Base-by-base conservation (phyloP, 2,113 vertebrate genomes). In the Chloropsis cyanopogon region DNA sequence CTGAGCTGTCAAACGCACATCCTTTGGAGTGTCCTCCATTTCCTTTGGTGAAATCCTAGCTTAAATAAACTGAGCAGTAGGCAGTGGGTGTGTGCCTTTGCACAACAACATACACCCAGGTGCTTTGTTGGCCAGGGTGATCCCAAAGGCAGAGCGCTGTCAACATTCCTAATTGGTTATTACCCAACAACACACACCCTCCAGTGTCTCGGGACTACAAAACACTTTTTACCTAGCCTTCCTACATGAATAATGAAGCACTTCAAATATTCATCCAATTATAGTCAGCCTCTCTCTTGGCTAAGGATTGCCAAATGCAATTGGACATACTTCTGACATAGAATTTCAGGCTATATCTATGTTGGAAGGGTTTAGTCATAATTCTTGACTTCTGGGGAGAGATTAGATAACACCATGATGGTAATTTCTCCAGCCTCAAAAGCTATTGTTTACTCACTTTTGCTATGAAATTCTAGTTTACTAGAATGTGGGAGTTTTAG, bases 211-310 rank as follows among this genome's bases (percentile, higher is more conserved):
- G 92, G 95, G 97, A 91, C 92, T 91, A 69, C 85, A 93, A 95
- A 93, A 96, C 70, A 90, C 66, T 96, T 96, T 96, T 87, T 93
- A 86, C 90, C 91, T 97, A 95, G 86, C 95, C 95, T 96, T 93
- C 69, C 72, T 93, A 94, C 95, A 86, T 93, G 90, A 96, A 95
- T 96, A 96, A 96, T 93, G 83, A 78, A 97, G 54, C 61, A 61
- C 86, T 88, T 93, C 76, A 92, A 95, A 96, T 96, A 72, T 57
- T 97, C 82, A 88, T 86, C 88, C 95, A 88, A 88, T 96, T 92
- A 94, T 53, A 90, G 35, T 64, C 86, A 92, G 61, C 80, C 57
- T 96, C 68, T 95, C 33, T 86, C 80, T 90, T 90, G 69, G 84
- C 80, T 84, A 61, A 92, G 86, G 69, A 90, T 88, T 96, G 93